These are phyloP conservation scores for Microcebus tavaratra DNA, from an alignment of 2,113 vertebrate genomes.

Conservation along the genomic window DNA sequence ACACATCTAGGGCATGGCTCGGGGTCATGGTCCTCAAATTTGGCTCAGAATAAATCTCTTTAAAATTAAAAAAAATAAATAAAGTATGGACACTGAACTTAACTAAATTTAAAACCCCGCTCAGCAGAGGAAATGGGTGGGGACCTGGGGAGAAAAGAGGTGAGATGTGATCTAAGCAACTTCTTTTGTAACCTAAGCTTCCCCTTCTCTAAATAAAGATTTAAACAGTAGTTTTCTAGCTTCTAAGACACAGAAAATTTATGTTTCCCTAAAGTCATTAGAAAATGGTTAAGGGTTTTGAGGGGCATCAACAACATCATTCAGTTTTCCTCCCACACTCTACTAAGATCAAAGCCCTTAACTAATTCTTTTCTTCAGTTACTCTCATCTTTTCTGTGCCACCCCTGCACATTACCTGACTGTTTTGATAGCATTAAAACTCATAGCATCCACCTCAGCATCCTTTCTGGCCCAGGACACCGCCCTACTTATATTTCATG, in stretches of 20 bases:
- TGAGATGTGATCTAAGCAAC: not conserved
- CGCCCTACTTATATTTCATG: not conserved
- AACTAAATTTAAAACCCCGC: not conserved
- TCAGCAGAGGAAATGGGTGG: not conserved
- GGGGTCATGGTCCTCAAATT: too few relatives aligned
- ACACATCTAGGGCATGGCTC: too few relatives aligned
- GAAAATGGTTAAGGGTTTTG: not conserved
- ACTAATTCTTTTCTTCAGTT: not conserved
- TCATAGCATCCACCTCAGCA: too few relatives aligned
- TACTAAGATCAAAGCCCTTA: not conserved
- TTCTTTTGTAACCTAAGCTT: not conserved
- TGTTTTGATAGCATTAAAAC: not conserved
- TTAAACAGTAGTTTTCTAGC: not conserved
- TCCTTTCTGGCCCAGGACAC: not conserved
- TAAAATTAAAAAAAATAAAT: too few relatives aligned
- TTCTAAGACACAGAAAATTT: not conserved
- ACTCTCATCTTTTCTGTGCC: not conserved
- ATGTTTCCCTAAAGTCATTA: not conserved
- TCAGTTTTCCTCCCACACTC: not conserved
- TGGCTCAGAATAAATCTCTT: too few relatives aligned
- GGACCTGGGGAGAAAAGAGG: accelerated
- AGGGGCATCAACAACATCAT: accelerated
- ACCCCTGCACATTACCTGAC: not conserved
- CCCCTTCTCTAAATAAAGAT: not conserved
- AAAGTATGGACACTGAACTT: not conserved